Conservation (phyloP, 2,797 vertebrate genomes). For the Gouania willdenowi region DNA sequence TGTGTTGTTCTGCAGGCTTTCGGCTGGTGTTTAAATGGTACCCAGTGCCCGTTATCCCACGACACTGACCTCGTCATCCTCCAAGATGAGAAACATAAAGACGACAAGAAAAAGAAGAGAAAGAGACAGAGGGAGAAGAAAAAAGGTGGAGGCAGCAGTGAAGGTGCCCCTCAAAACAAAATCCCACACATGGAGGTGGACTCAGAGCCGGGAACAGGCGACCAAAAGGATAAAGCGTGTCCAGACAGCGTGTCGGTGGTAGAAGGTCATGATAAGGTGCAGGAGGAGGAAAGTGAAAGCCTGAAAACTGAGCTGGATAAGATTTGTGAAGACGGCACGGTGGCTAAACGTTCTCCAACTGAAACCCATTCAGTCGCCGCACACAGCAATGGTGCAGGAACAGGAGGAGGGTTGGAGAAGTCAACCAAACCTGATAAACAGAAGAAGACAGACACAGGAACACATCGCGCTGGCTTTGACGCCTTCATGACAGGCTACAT, state of each 20-base stretch:
- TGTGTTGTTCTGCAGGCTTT: conserved; percentile 77
- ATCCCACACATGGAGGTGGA: conserved; percentile 45
- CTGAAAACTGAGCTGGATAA: background rate
- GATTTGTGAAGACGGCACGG: background rate
- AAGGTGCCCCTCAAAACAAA: conserved; percentile 56
- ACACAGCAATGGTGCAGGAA: background rate
- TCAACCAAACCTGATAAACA: background rate
- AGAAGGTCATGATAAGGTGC: conserved; percentile 1
- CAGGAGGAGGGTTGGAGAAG: background rate
- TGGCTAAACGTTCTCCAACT: too few relatives aligned
- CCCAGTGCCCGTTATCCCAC: conserved; percentile 85
- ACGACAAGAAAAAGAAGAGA: conserved; percentile 79
- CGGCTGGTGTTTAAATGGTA: conserved; percentile 90
- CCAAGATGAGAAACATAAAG: conserved; percentile 80
- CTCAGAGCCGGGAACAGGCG: background rate
- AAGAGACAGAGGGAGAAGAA: conserved; percentile 77
- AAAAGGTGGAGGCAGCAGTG: conserved; percentile 15
- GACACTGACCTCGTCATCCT: conserved; percentile 92
- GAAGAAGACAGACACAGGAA: conserved; percentile 64
- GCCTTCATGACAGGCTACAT: conserved; percentile 97
- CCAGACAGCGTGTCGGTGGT: background rate
- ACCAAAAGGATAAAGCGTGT: background rate
- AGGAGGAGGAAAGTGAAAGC: conserved; percentile 2
- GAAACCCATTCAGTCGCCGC: too few relatives aligned
- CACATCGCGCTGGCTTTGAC: conserved; percentile 92